Evolutionary conservation across 2,888 invertebrate genomes (phyloP).

Genomic region (Ochropacha duplaris): DNA sequence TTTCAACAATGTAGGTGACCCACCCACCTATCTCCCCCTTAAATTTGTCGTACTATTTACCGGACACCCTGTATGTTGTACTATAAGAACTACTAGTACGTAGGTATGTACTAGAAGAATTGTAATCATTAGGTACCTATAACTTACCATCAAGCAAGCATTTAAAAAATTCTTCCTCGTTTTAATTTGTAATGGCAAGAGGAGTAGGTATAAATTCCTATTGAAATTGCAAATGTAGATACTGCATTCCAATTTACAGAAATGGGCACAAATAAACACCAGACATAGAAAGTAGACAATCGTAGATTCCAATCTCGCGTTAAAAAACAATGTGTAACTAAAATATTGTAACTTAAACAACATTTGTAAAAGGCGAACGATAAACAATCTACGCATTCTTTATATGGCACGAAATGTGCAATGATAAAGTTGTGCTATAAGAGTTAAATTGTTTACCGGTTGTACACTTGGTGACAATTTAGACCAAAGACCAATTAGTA

Average conservation of each 20-base stretch:
- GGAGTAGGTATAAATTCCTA: too few relatives aligned
- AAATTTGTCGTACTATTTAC: too few relatives aligned
- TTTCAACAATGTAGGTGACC: too few relatives aligned
- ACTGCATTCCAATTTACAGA: background rate
- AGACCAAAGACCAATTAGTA: background rate
- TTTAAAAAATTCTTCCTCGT: too few relatives aligned
- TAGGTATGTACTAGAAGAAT: too few relatives aligned
- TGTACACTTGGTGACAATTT: background rate
- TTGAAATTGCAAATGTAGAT: too few relatives aligned
- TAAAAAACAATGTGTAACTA: background rate
- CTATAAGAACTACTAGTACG: too few relatives aligned
- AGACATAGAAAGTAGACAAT: background rate
- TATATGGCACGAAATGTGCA: background rate
- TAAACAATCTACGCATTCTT: background rate
- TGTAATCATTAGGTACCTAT: too few relatives aligned
- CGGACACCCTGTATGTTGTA: too few relatives aligned
- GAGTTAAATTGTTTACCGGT: background rate
- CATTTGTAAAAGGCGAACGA: background rate
- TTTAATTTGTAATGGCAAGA: too few relatives aligned
- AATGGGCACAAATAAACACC: background rate
- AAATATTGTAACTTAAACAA: background rate
- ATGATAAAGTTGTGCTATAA: background rate
- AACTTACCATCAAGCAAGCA: too few relatives aligned
- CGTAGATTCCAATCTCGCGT: background rate
- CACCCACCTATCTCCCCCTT: too few relatives aligned